Base-by-base conservation (phyloP, 2,113 vertebrate species). In the Ifrita kowaldi region DNA sequence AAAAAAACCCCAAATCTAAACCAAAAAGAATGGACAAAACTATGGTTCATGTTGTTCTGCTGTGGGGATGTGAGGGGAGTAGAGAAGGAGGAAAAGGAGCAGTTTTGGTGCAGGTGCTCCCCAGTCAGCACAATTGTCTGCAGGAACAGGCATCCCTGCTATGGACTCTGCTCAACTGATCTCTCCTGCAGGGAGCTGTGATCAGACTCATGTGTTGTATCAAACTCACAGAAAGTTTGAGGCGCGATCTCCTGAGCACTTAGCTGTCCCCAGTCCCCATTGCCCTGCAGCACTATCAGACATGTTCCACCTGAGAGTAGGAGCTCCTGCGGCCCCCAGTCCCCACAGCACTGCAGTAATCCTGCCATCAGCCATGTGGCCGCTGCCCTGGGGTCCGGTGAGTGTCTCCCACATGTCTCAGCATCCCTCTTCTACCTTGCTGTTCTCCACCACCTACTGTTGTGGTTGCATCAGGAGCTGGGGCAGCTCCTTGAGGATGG, bases 391-490 rank as follows among this genome's bases (percentile, higher is more conserved):
- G 23, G 5, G 16, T 44, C 19, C 10, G 6, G 35, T 33, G 14
- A 35, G 12, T 1, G 0, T 44, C 15, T 65, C 37, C 32, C 13
- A 2, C 6, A 3, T 0, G 0, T 33, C 35, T 70, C 16, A 17
- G 46, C 33, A 39, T 80, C 13, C 21, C 5, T 88, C 16, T 26
- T 44, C 52, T 28, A 14, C 11, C 14, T 22, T 9, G 7, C 16
- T 20, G 7, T 46, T 14, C 23, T 85, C 37, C 10, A n/a, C 8
- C 4, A 9, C 3, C 16, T 33, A 3, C 30, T 41, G 22, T 27
- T 4, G 3, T 67, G 26, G 28, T 33, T 56, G 8, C 16, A 27
- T 9, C 26, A 33, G 57, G 42, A 52, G 20, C 26, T 57, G 22
- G 22, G 16, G 23, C 41, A 56, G 52, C 6, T 35, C 26, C 71